Conservation (phyloP, 2,113 vertebrate genomes). For the Xyrauchen texanus region DNA sequence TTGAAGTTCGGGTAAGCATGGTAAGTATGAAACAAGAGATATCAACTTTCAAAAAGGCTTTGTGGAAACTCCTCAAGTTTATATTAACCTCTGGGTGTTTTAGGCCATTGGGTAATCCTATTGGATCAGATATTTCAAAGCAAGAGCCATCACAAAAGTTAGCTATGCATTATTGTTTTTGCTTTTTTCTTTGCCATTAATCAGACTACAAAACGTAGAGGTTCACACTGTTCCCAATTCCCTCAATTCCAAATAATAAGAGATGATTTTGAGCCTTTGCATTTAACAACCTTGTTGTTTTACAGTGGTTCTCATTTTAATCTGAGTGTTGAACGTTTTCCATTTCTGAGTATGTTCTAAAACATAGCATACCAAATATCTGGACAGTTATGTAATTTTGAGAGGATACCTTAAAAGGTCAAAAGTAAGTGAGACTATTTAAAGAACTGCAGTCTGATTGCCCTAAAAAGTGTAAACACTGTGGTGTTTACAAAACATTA, state of each 20-base stretch:
- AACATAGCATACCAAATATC: slow-evolving; percentile 8
- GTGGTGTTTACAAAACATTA: no score
- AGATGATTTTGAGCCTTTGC: neutral
- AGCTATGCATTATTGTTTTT: no score
- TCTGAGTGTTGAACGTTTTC: neutral
- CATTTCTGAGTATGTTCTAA: neutral
- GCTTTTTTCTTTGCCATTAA: no score
- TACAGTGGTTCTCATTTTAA: no score
- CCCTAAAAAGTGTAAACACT: no score
- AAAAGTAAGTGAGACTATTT: slow-evolving; percentile 6
- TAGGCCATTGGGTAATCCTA: slow-evolving; percentile 2
- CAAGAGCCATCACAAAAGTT: neutral
- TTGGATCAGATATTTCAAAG: slow-evolving; percentile 24
- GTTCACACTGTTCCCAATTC: slow-evolving; percentile 3
- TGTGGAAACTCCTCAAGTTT: slow-evolving; percentile 39
- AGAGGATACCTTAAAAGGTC: slow-evolving; percentile 29
- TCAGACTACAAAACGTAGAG: no score
- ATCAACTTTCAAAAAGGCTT: slow-evolving; percentile 33
- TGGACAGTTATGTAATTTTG: slow-evolving; percentile 9
- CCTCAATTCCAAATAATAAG: neutral
- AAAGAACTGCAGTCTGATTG: neutral
- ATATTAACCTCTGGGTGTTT: slow-evolving; percentile 12
- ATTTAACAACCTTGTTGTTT: no score
- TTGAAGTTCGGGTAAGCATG: no score
- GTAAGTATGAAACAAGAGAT: neutral